Evolutionary conservation across 2,113 vertebrate species (phyloP), one percentile per base, ranked within the genome.

Genomic region (Neolamprologus cancellatus): DNA sequence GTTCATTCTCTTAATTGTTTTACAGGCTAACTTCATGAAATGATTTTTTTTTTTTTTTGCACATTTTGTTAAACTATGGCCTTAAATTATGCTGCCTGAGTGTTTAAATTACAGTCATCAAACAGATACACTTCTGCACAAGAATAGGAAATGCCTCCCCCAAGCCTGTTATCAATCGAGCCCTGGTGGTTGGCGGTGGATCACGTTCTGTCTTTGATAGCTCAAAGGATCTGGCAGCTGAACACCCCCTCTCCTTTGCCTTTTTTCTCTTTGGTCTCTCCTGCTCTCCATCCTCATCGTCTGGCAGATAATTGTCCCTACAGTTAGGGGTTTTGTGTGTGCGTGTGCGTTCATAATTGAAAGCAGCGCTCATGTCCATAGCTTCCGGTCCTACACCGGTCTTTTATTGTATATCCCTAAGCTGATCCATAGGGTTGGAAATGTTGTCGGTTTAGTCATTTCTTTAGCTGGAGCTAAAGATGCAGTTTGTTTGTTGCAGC

Each of bases 241-340:
- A 71, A 87, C 87, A 32, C 81, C 53, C 87, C 89, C 88, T 64
- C 90, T 82, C 36, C 86, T 81, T 28, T 69, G 17, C 89, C 66
- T 74, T 76, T 50, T 83, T 84, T 59, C 80, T 80, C 92, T 92
- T 89, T 91, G 86, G 88, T 93, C 92, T 88, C 9, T 83, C 87
- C 93, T 94, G 81, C 66, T 93, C 94, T 93, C 92, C 82, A 30
- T 88, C 85, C 82, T 88, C 85, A 88, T 89, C 90, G 83, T 94
- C 92, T 95, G 94, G 92, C 18, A 83, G 82, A 92, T 94, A 94
- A 95, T 95, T 94, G 90, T 91, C 79, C 82, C 89, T 88, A 89
- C 85, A 84, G 89, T 90, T 88, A 86, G 84, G 88, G 85, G 46
- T 46, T 84, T 74, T 74, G 54, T 46, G 46, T 89, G 88, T 80